phyloP scores from a whole-genome alignment of 2,888 invertebrate species.

The Pheosia gnoma region DNA sequence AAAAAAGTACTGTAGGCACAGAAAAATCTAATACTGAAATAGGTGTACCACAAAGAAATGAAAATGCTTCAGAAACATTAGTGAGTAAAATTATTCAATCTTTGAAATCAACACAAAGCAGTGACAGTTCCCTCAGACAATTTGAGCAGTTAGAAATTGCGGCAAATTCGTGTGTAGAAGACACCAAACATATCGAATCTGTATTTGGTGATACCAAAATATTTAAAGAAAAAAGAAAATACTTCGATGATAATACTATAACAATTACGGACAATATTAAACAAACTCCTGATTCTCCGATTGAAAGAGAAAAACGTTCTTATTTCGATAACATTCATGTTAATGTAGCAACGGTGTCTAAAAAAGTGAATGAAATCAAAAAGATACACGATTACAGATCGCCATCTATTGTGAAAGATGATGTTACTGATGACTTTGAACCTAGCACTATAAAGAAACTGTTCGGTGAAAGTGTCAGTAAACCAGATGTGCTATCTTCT shows the following conservation, averaged over 20 bases:
- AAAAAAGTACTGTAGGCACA: background rate
- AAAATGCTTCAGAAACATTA: constrained; percentile 41
- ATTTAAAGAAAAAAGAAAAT: constrained; percentile 53
- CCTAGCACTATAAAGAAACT: constrained; percentile 63
- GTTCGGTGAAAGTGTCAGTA: constrained; percentile 61
- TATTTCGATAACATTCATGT: constrained; percentile 57
- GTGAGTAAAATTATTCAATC: constrained; percentile 54
- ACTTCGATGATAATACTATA: constrained; percentile 45
- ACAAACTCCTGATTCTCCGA: constrained; percentile 11
- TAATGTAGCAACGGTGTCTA: constrained; percentile 27
- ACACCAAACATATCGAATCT: constrained; percentile 20
- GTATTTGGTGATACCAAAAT: constrained; percentile 46
- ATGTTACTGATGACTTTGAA: constrained; percentile 47
- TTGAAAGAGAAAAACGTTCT: constrained; percentile 42
- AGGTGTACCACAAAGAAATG: constrained; percentile 15
- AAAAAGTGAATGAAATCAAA: constrained; percentile 40
- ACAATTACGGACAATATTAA: constrained; percentile 11
- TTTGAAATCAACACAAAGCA: constrained; percentile 44
- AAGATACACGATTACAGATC: constrained; percentile 53
- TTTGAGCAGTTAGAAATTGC: constrained; percentile 66
- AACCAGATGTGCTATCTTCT: constrained; percentile 46
- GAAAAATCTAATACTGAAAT: constrained; percentile 11
- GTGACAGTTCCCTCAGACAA: constrained; percentile 59
- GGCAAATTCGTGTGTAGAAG: constrained; percentile 37
- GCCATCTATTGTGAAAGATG: constrained; percentile 67